A percentile compares a stretch with the other conserved stretches of the same genome.
Evolutionary conservation across 2,888 invertebrate genomes (phyloP).

Genomic region (Eristalis tenax): DNA sequence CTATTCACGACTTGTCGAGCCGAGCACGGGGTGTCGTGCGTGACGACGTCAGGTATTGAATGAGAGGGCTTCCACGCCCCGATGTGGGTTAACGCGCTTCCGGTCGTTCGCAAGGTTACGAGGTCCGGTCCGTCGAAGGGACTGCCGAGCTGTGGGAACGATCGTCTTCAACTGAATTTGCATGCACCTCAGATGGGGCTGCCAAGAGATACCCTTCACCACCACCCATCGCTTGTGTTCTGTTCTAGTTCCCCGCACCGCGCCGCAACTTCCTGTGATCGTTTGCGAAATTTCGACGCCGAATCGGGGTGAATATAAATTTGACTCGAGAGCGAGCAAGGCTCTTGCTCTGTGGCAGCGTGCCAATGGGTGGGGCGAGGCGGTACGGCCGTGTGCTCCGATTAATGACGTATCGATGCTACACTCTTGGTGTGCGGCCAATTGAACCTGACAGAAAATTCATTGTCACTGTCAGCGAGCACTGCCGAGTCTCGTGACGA

Average conservation of each 20-base stretch:
- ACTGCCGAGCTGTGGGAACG: slow-evolving; percentile 22
- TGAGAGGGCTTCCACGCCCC: not conserved
- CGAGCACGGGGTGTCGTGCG: not conserved
- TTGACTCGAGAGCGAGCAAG: not conserved
- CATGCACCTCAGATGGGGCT: slow-evolving; percentile 6
- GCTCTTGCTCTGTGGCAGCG: slow-evolving; percentile 16
- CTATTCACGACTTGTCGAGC: not conserved
- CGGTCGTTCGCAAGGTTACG: not conserved
- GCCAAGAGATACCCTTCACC: slow-evolving; percentile 20
- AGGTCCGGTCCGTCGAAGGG: not conserved
- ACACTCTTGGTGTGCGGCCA: not conserved
- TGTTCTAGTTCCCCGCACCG: not conserved
- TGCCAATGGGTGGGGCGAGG: slow-evolving; percentile 3
- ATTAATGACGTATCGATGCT: not conserved
- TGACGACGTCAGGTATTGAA: not conserved
- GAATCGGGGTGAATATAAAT: slow-evolving; percentile 24
- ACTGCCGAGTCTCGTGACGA: slow-evolving; percentile 29
- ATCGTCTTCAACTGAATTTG: slow-evolving; percentile 33
- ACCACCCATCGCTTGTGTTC: not conserved
- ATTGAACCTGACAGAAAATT: slow-evolving; percentile 3
- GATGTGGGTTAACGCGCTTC: not conserved
- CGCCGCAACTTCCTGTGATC: not conserved
- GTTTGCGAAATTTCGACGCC: slow-evolving; percentile 26
- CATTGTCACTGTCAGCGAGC: slow-evolving; percentile 42
- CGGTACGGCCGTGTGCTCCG: not conserved